phyloP scores from a whole-genome alignment of 2,113 vertebrate species.

The Melanerpes aurifrons region DNA sequence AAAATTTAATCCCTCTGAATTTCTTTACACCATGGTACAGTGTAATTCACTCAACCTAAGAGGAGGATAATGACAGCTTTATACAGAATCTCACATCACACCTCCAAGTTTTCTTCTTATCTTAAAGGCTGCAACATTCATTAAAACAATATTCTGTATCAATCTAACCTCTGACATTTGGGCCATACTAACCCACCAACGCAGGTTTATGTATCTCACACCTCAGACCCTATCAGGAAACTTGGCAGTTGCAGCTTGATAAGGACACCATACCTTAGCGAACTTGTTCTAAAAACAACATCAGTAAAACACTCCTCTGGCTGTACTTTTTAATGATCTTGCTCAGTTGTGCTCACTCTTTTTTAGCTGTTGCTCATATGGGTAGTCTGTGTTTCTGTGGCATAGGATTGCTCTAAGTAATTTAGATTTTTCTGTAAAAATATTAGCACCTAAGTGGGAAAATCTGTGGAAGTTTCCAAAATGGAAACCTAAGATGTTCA shows the following conservation, averaged over 20 bases:
- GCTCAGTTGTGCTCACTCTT: constrained; percentile 20
- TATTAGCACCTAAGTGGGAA: rapidly evolving
- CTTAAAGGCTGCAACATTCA: constrained; percentile 67
- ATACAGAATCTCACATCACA: constrained; percentile 77
- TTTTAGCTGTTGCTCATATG: not conserved
- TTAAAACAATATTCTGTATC: constrained; percentile 74
- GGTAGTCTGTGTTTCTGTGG: not conserved
- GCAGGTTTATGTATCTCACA: constrained; percentile 82
- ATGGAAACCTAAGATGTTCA: not conserved
- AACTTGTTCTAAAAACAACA: constrained; percentile 82
- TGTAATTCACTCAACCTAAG: constrained; percentile 67
- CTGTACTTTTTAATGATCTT: constrained; percentile 72
- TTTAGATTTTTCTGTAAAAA: not conserved
- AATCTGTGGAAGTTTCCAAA: not conserved
- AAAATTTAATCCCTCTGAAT: constrained; percentile 76
- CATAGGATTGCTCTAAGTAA: not conserved
- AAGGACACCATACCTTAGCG: constrained; percentile 64
- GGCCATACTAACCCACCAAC: constrained; percentile 49
- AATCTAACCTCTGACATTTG: constrained; percentile 71
- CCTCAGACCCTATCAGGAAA: constrained; percentile 77
- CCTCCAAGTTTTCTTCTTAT: constrained; percentile 73
- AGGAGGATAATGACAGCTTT: constrained; percentile 70
- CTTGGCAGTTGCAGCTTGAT: constrained; percentile 71
- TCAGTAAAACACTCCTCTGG: constrained; percentile 51
- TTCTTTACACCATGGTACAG: constrained; percentile 67